Conservation (phyloP, 1,140 invertebrate genomes). For the Forficula auricularia region DNA sequence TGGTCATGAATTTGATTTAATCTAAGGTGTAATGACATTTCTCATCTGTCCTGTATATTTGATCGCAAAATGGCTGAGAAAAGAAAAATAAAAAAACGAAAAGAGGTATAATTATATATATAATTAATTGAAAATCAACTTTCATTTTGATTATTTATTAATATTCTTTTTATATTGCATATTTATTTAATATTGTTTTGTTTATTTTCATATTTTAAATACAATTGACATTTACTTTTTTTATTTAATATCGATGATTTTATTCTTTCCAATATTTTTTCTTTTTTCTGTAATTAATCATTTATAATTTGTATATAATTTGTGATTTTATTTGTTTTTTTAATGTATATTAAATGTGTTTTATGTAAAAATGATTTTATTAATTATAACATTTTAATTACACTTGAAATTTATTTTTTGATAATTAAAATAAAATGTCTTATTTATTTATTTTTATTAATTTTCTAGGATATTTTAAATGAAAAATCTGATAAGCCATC, state of each 20-base stretch:
- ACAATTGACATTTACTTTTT: no score
- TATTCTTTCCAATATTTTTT: background rate
- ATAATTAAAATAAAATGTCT: no score
- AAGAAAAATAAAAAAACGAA: constrained; percentile 51
- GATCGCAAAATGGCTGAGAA: constrained; percentile 57
- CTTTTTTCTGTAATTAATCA: background rate
- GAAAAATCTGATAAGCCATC: constrained; percentile 49
- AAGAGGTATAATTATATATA: constrained; percentile 56
- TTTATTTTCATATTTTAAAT: no score
- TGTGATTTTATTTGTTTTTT: no score
- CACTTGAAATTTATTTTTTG: no score
- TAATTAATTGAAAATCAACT: no score
- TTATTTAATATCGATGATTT: background rate
- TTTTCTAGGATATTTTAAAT: constrained; percentile 36
- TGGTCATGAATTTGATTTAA: background rate
- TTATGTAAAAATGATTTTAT: no score
- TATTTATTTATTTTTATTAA: constrained; percentile 12
- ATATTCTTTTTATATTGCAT: constrained; percentile 8
- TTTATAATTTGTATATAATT: no score
- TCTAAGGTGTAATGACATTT: background rate
- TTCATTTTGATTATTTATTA: no score
- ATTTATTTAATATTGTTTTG: no score
- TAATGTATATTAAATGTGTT: no score
- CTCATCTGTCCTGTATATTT: constrained; percentile 10
- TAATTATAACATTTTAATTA: no score